Evolutionary conservation across 1,140 invertebrate genomes (phyloP).

Genomic region (Cydia fagiglandana): DNA sequence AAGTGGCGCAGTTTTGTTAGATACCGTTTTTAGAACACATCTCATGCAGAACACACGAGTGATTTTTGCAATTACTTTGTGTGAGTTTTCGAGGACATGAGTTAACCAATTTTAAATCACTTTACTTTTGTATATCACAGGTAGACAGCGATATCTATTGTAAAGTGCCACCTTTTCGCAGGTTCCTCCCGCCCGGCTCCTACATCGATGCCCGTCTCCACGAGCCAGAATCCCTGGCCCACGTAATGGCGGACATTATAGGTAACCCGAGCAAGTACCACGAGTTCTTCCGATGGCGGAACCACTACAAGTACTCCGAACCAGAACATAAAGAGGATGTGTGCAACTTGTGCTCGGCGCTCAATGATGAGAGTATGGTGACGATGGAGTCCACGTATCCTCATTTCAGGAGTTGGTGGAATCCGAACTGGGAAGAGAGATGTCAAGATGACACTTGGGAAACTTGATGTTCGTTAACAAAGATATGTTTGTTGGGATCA

Average conservation of each 20-base stretch:
- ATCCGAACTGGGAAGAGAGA: slow-evolving; percentile 48
- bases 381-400: slow-evolving; percentile 45
- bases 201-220: slow-evolving; percentile 55
- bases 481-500: too few relatives aligned
- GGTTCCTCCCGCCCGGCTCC: slow-evolving; percentile 65
- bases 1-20: too few relatives aligned
- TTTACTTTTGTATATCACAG: too few relatives aligned
- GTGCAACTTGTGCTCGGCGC: slow-evolving; percentile 55
- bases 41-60: too few relatives aligned
- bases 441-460: slow-evolving; percentile 39
- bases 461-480: not conserved
- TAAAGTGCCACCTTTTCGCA: slow-evolving; percentile 35
- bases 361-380: slow-evolving; percentile 51
- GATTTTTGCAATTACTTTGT: too few relatives aligned
- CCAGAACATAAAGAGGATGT: slow-evolving; percentile 48
- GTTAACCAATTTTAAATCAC: too few relatives aligned
- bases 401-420: slow-evolving; percentile 63
- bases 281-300: slow-evolving; percentile 62
- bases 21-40: too few relatives aligned
- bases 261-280: slow-evolving; percentile 47
- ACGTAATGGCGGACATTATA: slow-evolving; percentile 47
- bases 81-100: too few relatives aligned
- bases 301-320: slow-evolving; percentile 50
- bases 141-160: too few relatives aligned
- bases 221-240: slow-evolving; percentile 44